A percentile compares a stretch with the other conserved stretches of the same genome.
phyloP scores from a whole-genome alignment of 2,113 vertebrate species.

The Saccopteryx leptura region DNA sequence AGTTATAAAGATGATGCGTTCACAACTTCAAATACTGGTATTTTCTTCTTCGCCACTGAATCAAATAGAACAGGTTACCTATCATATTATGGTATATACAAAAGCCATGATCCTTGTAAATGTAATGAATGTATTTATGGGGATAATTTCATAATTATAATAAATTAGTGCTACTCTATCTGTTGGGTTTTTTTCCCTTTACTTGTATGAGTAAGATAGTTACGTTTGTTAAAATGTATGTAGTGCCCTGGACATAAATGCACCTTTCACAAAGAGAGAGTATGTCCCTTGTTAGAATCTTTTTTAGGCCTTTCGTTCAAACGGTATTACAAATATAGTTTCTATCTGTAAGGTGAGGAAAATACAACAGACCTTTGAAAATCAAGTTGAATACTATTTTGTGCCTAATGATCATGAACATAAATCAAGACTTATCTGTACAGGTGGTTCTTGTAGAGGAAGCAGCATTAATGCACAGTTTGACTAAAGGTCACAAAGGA shows the following conservation, averaged over 20 bases:
- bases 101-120: background rate
- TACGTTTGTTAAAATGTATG: background rate
- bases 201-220: conserved; percentile 13
- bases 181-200: background rate
- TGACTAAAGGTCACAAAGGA: conserved; percentile 81
- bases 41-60: background rate
- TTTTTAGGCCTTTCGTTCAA: conserved; percentile 7
- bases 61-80: background rate
- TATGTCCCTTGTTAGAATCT: background rate
- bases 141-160: conserved; percentile 29
- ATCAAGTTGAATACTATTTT: conserved; percentile 67
- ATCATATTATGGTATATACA: background rate
- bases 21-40: background rate
- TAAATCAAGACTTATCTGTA: conserved; percentile 80
- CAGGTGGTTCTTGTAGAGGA: conserved; percentile 84
- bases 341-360: conserved; percentile 3
- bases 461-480: conserved; percentile 84
- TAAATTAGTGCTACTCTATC: background rate
- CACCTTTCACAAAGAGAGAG: background rate
- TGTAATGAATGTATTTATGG: background rate
- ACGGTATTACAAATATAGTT: background rate
- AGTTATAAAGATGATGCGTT: background rate
- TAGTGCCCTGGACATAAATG: background rate
- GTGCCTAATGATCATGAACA: conserved; percentile 71
- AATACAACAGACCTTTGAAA: conserved; percentile 69